Base-by-base conservation (phyloP, 2,888 invertebrate genomes). In the Netelia melanura region DNA sequence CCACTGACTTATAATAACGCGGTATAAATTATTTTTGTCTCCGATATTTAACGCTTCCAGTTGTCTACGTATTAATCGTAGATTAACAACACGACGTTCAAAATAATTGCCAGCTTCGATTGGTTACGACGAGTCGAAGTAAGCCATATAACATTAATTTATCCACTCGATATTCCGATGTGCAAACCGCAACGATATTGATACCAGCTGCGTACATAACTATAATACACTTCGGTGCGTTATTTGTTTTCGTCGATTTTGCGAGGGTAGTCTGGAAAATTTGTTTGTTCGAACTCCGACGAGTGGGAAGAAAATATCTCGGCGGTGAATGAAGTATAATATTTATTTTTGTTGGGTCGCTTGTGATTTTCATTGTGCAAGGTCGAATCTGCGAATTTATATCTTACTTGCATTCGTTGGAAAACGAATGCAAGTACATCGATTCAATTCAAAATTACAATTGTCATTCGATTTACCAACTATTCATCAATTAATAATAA, bases 41-140 rank as follows among this genome's bases (percentile, higher is more conserved):
- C 23, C 9, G 23, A 14, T 3, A 68, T 68, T 52, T 68, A 48
- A 21, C 25, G 23, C 6, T 10, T 1, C 48, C 11, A 48, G 23
- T 52, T 52, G 74, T 25, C 30, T 23, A 23, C 5, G 25, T 23
- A 61, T 61, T 38, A 76, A 65, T 76, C 76, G 65, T 76, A 67
- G 76, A 76, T 76, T 65, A 67, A 67, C 65, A 65, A 76, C 76
- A 58, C 43, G 62, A 48, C 23, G 21, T 10, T 11, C 21, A 75
- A 64, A 64, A 75, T 54, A 75, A 44, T 75, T 75, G 9, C 44
- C 25, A 67, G 43, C 23, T 67, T 67, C 10, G 8, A 25, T 23
- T 21, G n/a, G 44, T 44, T 38, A 38, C 30, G 30, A 67, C 44
- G 44, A 67, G 48, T 67, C 67, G 67, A 48, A 44, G 67, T 6